Conservation (phyloP, 2,888 invertebrate genomes). For the Polietes domitor region DNA sequence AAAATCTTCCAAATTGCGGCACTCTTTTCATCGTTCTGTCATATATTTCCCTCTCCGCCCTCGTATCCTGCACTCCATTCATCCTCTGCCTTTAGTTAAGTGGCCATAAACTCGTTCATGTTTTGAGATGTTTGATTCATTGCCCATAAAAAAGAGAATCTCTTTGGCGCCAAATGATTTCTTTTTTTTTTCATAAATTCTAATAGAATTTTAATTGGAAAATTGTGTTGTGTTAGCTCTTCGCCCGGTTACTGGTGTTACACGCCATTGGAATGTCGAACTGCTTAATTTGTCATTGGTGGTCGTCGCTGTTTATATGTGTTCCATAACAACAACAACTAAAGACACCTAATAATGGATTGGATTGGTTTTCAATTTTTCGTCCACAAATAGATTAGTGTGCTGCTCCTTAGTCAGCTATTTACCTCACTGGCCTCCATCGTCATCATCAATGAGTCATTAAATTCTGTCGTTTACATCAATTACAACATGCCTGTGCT, state of each 20-base stretch:
- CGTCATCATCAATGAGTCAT: conserved; percentile 20
- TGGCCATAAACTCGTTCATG: conserved; percentile 21
- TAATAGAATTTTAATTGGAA: conserved; percentile 20
- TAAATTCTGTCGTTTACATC: conserved; percentile 10
- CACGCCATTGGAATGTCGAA: not conserved
- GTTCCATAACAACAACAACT: not conserved
- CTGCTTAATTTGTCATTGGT: conserved; percentile 7
- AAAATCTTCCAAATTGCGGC: too few relatives aligned
- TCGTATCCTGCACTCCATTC: not conserved
- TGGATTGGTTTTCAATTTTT: not conserved
- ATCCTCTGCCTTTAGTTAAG: not conserved
- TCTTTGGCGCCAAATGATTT: not conserved
- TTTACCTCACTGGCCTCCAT: not conserved
- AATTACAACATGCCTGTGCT: not conserved
- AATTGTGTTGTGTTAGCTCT: conserved; percentile 12
- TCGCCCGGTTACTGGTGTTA: not conserved
- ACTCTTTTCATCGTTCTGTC: too few relatives aligned
- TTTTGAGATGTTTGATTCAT: conserved; percentile 16
- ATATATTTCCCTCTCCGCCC: not conserved
- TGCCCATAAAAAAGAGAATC: conserved; percentile 1
- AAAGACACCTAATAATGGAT: conserved; percentile 7
- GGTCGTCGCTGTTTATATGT: not conserved
- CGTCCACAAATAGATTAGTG: not conserved
- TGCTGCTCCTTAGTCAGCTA: not conserved
- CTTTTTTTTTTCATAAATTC: not conserved